phyloP scores from a whole-genome alignment of 2,797 vertebrate species.

The Galago senegalensis region DNA sequence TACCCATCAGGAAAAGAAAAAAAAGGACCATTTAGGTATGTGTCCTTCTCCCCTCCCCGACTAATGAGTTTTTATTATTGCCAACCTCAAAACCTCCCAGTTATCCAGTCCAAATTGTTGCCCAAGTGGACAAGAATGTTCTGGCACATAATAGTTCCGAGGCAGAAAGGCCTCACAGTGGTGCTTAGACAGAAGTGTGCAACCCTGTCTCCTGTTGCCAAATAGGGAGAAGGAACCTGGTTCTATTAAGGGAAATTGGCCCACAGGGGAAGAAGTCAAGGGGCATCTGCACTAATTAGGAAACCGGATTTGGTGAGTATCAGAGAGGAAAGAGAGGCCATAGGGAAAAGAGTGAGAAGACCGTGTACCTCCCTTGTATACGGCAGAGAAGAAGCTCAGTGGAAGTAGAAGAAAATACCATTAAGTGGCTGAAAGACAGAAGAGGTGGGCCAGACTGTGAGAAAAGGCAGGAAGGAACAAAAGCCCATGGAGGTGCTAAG shows the following conservation, averaged over 20 bases:
- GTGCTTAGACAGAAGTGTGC: background rate
- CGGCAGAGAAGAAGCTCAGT: background rate
- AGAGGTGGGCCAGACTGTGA: background rate
- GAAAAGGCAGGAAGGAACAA: background rate
- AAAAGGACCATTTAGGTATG: conserved; percentile 17
- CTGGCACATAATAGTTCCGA: background rate
- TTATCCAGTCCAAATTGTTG: background rate
- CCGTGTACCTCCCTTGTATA: background rate
- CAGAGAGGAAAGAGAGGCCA: background rate
- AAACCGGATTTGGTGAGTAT: background rate
- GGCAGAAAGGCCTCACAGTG: background rate
- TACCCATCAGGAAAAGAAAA: conserved; percentile 23
- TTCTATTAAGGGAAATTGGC: background rate
- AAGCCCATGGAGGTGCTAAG: background rate
- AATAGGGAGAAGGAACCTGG: background rate
- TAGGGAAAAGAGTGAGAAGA: background rate
- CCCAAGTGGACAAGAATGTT: background rate
- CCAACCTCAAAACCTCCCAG: background rate
- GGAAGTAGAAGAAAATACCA: background rate
- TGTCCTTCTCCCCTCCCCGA: background rate
- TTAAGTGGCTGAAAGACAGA: background rate
- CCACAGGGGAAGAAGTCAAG: background rate
- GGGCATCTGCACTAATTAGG: background rate
- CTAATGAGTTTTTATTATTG: background rate
- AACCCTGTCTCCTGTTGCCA: background rate